Evolutionary conservation across 2,113 vertebrate species (phyloP).

Genomic region (Heterotis niloticus): DNA sequence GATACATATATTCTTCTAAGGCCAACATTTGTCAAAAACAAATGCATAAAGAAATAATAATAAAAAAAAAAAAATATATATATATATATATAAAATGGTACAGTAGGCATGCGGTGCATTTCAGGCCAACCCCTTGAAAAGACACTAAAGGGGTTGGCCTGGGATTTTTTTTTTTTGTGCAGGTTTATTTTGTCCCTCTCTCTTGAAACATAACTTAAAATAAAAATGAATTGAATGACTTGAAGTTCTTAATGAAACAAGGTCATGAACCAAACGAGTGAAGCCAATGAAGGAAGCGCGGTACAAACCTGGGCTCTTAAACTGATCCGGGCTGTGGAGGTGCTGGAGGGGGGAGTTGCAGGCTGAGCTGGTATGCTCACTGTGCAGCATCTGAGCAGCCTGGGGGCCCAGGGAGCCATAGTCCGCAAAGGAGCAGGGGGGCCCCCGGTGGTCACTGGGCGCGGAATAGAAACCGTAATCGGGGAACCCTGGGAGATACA

Average conservation of each 20-base stretch:
- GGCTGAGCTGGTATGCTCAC: conserved; percentile 64
- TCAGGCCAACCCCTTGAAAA: conserved; percentile 28
- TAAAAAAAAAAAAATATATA: background rate
- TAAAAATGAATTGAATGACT: conserved; percentile 42
- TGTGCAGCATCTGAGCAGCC: conserved; percentile 66
- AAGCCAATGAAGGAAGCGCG: conserved; percentile 46
- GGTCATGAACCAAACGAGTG: conserved; percentile 38
- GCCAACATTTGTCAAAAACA: background rate
- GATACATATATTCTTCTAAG: conserved; percentile 18
- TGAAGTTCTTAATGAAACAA: conserved; percentile 34
- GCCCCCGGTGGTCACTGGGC: conserved; percentile 62
- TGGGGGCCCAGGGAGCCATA: conserved; percentile 67
- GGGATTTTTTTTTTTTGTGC: background rate
- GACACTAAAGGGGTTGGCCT: background rate
- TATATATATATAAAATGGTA: background rate
- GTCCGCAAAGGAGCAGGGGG: conserved; percentile 64
- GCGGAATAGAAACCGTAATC: conserved; percentile 69
- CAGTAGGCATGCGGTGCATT: conserved; percentile 45
- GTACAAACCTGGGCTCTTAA: conserved; percentile 73
- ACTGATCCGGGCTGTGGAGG: conserved; percentile 65
- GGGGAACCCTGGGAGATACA: conserved; percentile 59
- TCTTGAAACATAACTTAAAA: background rate
- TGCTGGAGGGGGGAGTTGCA: conserved; percentile 59
- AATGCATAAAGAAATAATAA: background rate
- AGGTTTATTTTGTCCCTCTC: conserved; percentile 4